Evolutionary conservation across 2,113 vertebrate species (phyloP).

Genomic region (Passer domesticus): DNA sequence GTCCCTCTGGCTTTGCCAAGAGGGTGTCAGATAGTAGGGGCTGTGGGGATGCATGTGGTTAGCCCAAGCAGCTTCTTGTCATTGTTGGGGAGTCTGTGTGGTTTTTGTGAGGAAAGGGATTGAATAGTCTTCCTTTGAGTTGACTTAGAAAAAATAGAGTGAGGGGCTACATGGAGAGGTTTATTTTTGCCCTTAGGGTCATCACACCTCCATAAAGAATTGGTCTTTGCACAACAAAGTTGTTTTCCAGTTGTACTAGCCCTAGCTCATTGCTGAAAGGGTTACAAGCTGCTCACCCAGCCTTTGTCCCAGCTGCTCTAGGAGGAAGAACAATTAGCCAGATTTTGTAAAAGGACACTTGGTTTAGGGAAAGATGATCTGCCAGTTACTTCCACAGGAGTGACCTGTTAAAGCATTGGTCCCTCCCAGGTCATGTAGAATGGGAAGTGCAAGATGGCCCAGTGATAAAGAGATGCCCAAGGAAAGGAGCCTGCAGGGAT

Average conservation of each 20-base stretch:
- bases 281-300: background rate
- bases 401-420: background rate
- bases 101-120: constrained; percentile 46
- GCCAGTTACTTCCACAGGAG: background rate
- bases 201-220: background rate
- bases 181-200: background rate
- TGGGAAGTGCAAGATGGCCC: background rate
- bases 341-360: background rate
- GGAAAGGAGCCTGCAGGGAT: background rate
- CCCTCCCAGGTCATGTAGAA: background rate
- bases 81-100: constrained; percentile 53
- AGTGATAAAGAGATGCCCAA: background rate
- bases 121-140: background rate
- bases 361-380: background rate
- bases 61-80: constrained; percentile 63
- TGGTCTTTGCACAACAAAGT: background rate
- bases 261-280: background rate
- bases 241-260: background rate
- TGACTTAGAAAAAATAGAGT: background rate
- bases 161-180: background rate
- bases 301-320: background rate
- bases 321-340: background rate
- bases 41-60: constrained; percentile 69
- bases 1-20: constrained; percentile 59
- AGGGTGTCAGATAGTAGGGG: constrained; percentile 5